These are phyloP conservation scores for Pyralis farinalis DNA, from an alignment of 2,888 invertebrate species.

Conservation along the genomic window DNA sequence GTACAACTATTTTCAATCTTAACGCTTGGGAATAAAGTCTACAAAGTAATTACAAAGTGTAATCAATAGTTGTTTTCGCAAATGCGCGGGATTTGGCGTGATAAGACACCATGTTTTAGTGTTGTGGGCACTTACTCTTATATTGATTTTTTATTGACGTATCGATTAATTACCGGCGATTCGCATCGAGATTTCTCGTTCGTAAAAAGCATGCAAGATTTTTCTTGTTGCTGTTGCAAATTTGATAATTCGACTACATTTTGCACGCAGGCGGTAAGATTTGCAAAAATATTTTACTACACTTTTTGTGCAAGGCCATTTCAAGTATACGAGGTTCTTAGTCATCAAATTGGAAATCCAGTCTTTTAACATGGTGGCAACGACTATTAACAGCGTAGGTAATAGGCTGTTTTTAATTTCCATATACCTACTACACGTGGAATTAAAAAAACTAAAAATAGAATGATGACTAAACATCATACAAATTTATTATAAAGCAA, in stretches of 20 bases:
- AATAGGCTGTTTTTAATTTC: no score
- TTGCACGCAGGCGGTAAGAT: slow-evolving; percentile 19
- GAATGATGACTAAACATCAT: no score
- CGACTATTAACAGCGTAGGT: no score
- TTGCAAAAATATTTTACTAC: background rate
- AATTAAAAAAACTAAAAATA: no score
- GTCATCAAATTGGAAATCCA: slow-evolving; percentile 4
- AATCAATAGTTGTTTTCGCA: slow-evolving; percentile 6
- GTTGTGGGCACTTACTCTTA: slow-evolving; percentile 42
- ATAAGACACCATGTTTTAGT: slow-evolving; percentile 55
- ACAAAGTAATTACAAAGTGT: slow-evolving; percentile 11
- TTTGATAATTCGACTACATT: slow-evolving; percentile 28
- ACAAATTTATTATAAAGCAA: no score
- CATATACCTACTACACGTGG: no score
- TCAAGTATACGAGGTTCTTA: slow-evolving; percentile 10
- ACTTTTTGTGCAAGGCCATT: slow-evolving; percentile 12
- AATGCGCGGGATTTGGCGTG: slow-evolving; percentile 55
- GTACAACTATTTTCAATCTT: slow-evolving; percentile 18
- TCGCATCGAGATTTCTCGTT: slow-evolving; percentile 23
- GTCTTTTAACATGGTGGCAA: no score
- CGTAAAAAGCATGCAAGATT: slow-evolving; percentile 38
- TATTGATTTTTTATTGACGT: slow-evolving; percentile 53
- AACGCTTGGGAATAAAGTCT: slow-evolving; percentile 3
- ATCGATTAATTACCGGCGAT: slow-evolving; percentile 40
- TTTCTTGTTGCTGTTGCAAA: slow-evolving; percentile 36